Evolutionary conservation across 2,113 vertebrate genomes (phyloP).

Genomic region (Toxotes jaculatrix): DNA sequence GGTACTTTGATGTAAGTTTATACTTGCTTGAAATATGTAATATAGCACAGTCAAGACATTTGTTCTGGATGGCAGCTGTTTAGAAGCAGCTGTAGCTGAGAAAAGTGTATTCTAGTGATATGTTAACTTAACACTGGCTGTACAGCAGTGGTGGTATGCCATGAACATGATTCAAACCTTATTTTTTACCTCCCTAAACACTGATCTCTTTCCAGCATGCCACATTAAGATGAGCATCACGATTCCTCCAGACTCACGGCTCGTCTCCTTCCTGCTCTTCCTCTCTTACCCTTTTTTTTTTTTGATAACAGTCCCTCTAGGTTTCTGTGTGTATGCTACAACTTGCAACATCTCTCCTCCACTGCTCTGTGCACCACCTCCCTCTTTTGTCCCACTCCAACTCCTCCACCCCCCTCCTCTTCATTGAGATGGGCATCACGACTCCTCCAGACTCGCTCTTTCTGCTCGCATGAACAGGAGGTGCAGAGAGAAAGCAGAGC

Average conservation of each 20-base stretch:
- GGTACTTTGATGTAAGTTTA: not conserved
- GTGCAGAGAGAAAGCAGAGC: constrained; percentile 61
- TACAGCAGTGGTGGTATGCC: not conserved
- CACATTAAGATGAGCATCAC: constrained; percentile 44
- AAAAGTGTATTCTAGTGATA: not conserved
- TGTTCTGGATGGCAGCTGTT: not conserved
- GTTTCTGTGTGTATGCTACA: constrained; percentile 43
- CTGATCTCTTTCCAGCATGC: not conserved
- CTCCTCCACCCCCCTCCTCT: constrained; percentile 22
- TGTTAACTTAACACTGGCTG: not conserved
- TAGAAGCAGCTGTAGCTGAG: not conserved
- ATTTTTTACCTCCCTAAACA: not conserved
- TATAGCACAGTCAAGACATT: not conserved
- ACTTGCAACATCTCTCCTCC: constrained; percentile 41
- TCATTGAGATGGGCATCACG: constrained; percentile 85
- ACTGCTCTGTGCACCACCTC: constrained; percentile 44
- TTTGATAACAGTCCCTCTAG: constrained; percentile 32
- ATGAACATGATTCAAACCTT: not conserved
- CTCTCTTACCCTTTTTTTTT: not conserved
- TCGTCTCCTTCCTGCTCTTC: not conserved
- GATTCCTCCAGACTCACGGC: constrained; percentile 3
- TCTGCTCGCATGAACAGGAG: constrained; percentile 77
- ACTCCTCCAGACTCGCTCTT: constrained; percentile 74
- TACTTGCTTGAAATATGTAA: not conserved
- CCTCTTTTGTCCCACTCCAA: constrained; percentile 42